Percentiles rank a stretch among this genome's conserved stretches.
phyloP scores from a whole-genome alignment of 2,113 vertebrate species.

The Carassius gibelio region DNA sequence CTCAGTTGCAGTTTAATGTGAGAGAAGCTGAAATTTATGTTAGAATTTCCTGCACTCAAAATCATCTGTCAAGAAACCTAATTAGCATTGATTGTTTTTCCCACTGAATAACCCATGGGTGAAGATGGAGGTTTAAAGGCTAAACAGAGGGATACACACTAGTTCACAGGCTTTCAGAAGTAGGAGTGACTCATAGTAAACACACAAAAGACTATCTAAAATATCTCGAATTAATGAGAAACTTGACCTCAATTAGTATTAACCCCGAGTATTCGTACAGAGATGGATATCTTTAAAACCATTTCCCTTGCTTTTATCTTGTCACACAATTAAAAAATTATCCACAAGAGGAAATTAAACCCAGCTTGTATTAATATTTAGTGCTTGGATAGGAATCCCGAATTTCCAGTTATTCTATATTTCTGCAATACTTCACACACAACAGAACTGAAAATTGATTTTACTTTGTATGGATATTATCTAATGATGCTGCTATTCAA shows the following conservation, averaged over 20 bases:
- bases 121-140: neutral
- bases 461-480: neutral
- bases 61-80: slow-evolving; percentile 15
- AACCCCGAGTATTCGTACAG: neutral
- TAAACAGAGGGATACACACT: slow-evolving; percentile 11
- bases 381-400: neutral
- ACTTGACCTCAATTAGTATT: neutral
- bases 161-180: neutral
- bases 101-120: neutral
- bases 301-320: neutral
- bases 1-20: neutral
- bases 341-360: neutral
- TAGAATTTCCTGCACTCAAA: neutral
- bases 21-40: neutral
- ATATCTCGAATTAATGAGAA: neutral
- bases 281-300: slow-evolving; percentile 14
- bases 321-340: neutral
- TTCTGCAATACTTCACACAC: neutral
- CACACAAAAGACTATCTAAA: neutral
- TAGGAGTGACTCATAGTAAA: neutral
- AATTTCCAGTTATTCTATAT: neutral
- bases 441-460: neutral
- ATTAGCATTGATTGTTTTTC: slow-evolving; percentile 26
- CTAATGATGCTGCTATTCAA: neutral
- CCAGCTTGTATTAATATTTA: neutral